Conservation (phyloP, 2,888 invertebrate genomes). For the Leptopterna dolabrata region DNA sequence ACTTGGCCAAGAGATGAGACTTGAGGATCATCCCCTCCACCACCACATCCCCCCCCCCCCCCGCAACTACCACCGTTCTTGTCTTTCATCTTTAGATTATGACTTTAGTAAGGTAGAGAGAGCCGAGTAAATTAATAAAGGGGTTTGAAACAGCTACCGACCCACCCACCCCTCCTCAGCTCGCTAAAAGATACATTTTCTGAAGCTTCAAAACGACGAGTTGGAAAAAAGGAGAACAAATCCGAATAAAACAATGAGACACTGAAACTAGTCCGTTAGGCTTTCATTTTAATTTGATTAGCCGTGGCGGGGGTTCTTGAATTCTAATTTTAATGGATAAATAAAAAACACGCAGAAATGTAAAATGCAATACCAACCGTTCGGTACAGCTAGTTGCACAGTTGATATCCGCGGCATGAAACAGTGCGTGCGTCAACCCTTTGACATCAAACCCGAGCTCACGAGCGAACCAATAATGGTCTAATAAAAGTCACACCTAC, state of each 20-base stretch:
- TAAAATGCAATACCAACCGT: no score
- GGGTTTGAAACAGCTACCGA: neutral
- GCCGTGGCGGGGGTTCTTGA: neutral
- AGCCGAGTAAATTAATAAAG: constrained; percentile 27
- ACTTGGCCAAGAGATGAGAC: neutral
- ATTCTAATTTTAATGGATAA: neutral
- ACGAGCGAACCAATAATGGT: no score
- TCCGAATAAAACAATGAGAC: neutral
- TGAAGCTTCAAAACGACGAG: neutral
- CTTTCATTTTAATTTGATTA: constrained; percentile 31
- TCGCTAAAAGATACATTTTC: neutral
- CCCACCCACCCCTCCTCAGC: neutral
- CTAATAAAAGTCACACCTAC: no score
- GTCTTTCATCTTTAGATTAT: constrained; percentile 29
- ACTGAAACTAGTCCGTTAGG: constrained; percentile 21
- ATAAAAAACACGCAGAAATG: no score
- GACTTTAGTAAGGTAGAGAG: neutral
- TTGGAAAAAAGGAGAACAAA: neutral
- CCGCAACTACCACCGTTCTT: neutral
- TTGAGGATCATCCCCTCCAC: neutral
- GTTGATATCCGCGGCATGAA: no score
- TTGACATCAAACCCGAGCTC: no score
- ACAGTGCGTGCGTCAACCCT: no score
- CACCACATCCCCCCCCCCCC: no score
- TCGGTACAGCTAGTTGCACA: no score